Evolutionary conservation across 2,113 vertebrate species (phyloP).

Genomic region (Chamaetylas fuelleborni): DNA sequence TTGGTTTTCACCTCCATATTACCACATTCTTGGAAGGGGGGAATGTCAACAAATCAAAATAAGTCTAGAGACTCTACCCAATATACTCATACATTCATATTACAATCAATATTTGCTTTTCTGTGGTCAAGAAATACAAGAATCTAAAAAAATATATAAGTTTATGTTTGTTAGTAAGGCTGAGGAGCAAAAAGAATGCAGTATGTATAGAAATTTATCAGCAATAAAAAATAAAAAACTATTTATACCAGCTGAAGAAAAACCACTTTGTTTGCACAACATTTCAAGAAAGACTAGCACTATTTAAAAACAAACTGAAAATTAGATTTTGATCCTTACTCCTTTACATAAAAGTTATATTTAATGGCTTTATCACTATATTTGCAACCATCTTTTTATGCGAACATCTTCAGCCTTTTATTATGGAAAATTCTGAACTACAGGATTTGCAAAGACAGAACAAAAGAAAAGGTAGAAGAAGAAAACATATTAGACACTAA

Average conservation of each 20-base stretch:
- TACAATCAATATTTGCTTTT: neutral
- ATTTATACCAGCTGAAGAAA: neutral
- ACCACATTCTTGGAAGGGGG: neutral
- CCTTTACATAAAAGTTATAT: neutral
- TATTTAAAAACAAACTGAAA: neutral
- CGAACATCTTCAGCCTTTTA: neutral
- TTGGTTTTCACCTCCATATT: neutral
- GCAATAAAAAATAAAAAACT: neutral
- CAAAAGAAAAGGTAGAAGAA: neutral
- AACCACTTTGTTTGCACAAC: neutral
- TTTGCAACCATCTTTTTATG: neutral
- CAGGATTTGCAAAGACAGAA: neutral
- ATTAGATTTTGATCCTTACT: neutral
- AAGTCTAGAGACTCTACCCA: neutral
- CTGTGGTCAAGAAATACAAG: neutral
- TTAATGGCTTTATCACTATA: neutral
- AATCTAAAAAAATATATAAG: neutral
- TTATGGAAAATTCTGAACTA: neutral
- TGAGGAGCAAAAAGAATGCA: neutral
- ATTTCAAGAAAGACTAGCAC: neutral
- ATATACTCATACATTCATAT: neutral
- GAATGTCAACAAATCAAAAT: neutral
- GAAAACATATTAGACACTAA: neutral
- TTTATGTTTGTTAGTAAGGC: neutral
- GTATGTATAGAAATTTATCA: neutral